phyloP scores from a whole-genome alignment of 2,888 invertebrate species.

The Macrophya alboannulata region DNA sequence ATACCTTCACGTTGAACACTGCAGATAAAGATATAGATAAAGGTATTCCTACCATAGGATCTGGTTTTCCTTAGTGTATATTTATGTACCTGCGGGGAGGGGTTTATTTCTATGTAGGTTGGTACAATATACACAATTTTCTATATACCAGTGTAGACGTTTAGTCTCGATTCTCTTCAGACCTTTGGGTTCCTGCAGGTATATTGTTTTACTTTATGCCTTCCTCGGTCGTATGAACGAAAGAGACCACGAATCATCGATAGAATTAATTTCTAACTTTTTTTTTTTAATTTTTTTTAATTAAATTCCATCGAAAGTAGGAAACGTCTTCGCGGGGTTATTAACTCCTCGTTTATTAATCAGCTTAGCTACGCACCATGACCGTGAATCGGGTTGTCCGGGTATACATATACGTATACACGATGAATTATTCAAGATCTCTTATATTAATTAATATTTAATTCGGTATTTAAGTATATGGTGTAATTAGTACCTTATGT shows the following conservation, averaged over 20 bases:
- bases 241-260: background rate
- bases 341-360: background rate
- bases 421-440: slow-evolving; percentile 31
- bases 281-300: background rate
- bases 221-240: background rate
- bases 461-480: background rate
- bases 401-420: background rate
- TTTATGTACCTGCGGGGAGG: background rate
- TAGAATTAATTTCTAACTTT: background rate
- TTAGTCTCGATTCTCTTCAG: slow-evolving; percentile 3
- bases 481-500: background rate
- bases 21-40: slow-evolving; percentile 1
- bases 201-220: slow-evolving; percentile 9
- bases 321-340: background rate
- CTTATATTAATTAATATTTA: slow-evolving; percentile 24
- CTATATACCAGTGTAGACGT: background rate
- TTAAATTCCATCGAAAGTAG: background rate
- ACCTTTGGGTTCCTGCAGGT: slow-evolving; percentile 7
- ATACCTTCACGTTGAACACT: background rate
- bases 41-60: background rate
- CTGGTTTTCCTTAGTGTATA: background rate
- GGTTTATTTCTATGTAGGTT: slow-evolving; percentile 10
- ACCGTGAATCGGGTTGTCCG: slow-evolving; percentile 2
- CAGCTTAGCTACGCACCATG: background rate
- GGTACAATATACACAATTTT: background rate